phyloP scores from a whole-genome alignment of 92 coral and sea anemone genomes.

The Umimayanthus chanpuru region DNA sequence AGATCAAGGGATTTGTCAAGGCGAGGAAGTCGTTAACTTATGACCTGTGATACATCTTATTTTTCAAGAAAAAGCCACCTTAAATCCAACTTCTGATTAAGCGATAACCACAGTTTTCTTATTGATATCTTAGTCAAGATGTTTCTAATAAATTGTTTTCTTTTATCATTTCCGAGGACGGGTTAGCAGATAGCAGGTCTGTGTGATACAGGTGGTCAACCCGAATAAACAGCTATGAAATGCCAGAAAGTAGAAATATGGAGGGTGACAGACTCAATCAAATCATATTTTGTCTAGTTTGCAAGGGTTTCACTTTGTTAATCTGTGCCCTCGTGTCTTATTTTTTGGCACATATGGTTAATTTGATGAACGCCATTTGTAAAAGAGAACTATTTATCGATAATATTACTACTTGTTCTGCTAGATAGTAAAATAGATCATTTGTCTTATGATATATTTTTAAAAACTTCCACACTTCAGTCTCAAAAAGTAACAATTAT shows the following conservation, averaged over 20 bases:
- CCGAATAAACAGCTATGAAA: background rate
- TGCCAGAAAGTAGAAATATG: background rate
- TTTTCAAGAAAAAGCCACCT: conserved; percentile 25
- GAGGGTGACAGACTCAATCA: background rate
- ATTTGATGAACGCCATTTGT: conserved; percentile 2
- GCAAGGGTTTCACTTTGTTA: background rate
- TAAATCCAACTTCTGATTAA: conserved; percentile 23
- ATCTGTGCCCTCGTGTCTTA: background rate
- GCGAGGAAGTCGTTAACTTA: background rate
- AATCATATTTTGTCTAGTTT: conserved; percentile 30
- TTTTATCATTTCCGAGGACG: conserved; percentile 37
- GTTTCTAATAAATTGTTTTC: conserved; percentile 38
- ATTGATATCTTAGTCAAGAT: conserved; percentile 26
- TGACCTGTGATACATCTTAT: background rate
- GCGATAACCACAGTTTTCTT: conserved; percentile 13
- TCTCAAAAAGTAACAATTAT: background rate
- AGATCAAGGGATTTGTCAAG: conserved; percentile 15
- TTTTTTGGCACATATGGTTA: background rate
- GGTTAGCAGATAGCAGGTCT: conserved; percentile 21
- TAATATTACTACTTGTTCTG: conserved; percentile 15
- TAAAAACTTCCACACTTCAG: background rate
- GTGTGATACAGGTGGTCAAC: conserved; percentile 21
- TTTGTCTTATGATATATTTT: background rate
- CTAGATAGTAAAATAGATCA: background rate
- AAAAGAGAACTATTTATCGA: background rate